Evolutionary conservation across 2,888 invertebrate genomes (phyloP).

Genomic region (Chrysodeixis includens): DNA sequence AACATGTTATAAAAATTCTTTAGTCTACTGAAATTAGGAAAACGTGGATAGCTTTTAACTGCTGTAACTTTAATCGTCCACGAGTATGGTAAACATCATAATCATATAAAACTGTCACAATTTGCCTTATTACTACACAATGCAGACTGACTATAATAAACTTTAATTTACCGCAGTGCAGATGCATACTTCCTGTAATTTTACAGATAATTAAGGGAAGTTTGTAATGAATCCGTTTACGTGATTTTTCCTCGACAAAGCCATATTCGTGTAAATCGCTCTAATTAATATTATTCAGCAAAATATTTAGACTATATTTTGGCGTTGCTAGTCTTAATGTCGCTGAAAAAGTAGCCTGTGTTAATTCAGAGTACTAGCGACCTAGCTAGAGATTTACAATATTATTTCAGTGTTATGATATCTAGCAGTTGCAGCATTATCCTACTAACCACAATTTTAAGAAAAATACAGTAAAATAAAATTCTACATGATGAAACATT

Average conservation of each 20-base stretch:
- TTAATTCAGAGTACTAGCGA: too few relatives aligned
- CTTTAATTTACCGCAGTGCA: neutral
- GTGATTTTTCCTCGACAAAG: neutral
- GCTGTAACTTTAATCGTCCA: too few relatives aligned
- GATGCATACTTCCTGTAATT: neutral
- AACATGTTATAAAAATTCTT: too few relatives aligned
- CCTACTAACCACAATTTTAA: too few relatives aligned
- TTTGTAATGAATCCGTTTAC: neutral
- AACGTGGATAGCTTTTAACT: neutral
- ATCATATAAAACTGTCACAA: neutral
- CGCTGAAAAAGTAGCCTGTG: too few relatives aligned
- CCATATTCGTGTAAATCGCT: neutral
- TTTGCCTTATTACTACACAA: neutral
- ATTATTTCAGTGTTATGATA: too few relatives aligned
- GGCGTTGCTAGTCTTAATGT: too few relatives aligned
- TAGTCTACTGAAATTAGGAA: too few relatives aligned
- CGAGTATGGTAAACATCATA: neutral
- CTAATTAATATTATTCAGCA: neutral
- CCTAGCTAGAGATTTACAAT: too few relatives aligned
- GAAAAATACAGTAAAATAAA: too few relatives aligned
- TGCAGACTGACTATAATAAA: neutral
- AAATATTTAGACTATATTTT: too few relatives aligned
- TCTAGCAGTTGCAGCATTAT: too few relatives aligned
- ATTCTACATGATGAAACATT: slow-evolving; percentile 76
- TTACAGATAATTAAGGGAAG: neutral